These are phyloP conservation scores for Macrobrachium nipponense DNA, from an alignment of 1,140 invertebrate species.

Conservation along the genomic window DNA sequence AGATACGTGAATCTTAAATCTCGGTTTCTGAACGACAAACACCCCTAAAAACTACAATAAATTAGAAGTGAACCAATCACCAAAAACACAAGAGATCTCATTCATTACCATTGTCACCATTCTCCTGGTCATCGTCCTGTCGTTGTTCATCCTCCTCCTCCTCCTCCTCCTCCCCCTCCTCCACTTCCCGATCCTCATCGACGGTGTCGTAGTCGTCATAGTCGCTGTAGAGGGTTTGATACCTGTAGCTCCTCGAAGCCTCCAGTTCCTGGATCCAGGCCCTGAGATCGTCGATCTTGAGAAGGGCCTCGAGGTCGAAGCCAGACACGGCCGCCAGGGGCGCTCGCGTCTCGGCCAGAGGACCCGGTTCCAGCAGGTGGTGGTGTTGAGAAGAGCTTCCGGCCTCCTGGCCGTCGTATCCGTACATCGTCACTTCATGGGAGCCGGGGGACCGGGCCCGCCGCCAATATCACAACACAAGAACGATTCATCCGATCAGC, in stretches of 20 bases:
- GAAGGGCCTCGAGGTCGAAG: slow-evolving; percentile 63
- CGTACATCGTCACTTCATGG: neutral
- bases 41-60: too few species aligned
- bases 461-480: too few species aligned
- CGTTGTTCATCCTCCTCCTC: too few species aligned
- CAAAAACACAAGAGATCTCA: neutral
- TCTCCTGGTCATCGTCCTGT: too few species aligned
- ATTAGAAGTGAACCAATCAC: too few species aligned
- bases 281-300: slow-evolving; percentile 62
- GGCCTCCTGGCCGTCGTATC: neutral
- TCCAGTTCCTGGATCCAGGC: slow-evolving; percentile 63
- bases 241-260: slow-evolving; percentile 57
- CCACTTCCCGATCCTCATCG: slow-evolving; percentile 13
- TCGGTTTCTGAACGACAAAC: too few species aligned
- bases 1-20: too few species aligned
- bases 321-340: slow-evolving; percentile 8
- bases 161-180: neutral
- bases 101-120: neutral
- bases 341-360: neutral
- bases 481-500: too few species aligned
- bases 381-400: neutral
- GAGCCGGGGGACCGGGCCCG: too few species aligned
- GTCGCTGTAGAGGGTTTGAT: slow-evolving; percentile 64
- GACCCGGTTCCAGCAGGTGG: neutral
- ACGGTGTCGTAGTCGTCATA: slow-evolving; percentile 62